Evolutionary conservation across 2,797 vertebrate genomes (phyloP).

Genomic region (Chiloscyllium punctatum): DNA sequence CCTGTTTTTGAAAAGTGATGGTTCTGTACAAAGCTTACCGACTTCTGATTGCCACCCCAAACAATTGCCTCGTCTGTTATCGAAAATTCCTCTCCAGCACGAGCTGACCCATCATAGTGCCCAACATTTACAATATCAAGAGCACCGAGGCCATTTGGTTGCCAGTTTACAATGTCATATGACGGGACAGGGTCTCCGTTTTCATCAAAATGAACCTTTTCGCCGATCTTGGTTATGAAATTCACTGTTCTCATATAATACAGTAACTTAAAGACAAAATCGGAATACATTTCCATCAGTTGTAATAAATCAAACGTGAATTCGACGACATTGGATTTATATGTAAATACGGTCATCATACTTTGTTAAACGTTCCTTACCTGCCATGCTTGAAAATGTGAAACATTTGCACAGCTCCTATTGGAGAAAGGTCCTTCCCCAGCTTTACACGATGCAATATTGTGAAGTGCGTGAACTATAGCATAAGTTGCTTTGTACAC

Average conservation of each 20-base stretch:
- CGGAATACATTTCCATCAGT: too few species aligned
- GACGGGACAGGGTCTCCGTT: not conserved
- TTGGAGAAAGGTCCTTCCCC: not conserved
- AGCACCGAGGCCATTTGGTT: not conserved
- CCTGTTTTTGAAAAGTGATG: too few species aligned
- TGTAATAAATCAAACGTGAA: too few species aligned
- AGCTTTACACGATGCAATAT: not conserved
- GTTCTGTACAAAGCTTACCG: not conserved
- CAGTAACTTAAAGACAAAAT: not conserved
- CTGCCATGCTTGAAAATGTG: constrained; percentile 28
- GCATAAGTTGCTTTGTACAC: constrained; percentile 25
- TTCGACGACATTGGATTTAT: too few species aligned
- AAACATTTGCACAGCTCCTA: not conserved
- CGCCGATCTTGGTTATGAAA: not conserved
- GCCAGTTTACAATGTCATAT: not conserved
- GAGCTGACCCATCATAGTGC: not conserved
- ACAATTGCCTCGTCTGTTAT: not conserved
- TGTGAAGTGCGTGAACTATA: constrained; percentile 31
- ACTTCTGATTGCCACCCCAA: not conserved
- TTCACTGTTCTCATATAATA: not conserved
- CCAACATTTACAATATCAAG: not conserved
- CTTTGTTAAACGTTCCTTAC: not conserved
- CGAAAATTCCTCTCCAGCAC: not conserved
- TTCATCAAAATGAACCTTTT: not conserved
- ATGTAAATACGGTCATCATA: too few species aligned